phyloP scores from a whole-genome alignment of 2,888 invertebrate species.

The Pammene aurita region DNA sequence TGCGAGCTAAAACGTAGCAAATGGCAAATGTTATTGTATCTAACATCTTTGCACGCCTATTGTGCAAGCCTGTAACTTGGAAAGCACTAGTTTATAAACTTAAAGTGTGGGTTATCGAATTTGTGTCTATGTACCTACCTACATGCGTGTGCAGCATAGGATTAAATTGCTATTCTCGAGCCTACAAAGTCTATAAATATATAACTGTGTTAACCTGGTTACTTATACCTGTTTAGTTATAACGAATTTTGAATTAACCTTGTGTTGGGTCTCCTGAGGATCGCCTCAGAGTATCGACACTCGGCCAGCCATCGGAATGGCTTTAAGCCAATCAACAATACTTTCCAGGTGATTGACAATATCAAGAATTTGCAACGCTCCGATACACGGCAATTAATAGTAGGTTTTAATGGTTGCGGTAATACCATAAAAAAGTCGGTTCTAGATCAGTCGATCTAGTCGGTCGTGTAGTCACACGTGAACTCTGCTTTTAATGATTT shows the following conservation, averaged over 20 bases:
- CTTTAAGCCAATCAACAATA: slow-evolving; percentile 27
- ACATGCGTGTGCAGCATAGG: not conserved
- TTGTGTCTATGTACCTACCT: slow-evolving; percentile 14
- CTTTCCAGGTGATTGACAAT: slow-evolving; percentile 29
- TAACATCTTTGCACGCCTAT: not conserved
- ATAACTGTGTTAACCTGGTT: too few relatives aligned
- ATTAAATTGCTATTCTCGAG: not conserved
- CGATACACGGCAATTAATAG: slow-evolving; percentile 9
- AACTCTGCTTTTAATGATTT: not conserved
- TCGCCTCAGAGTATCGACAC: too few relatives aligned
- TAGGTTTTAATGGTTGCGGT: slow-evolving; percentile 4
- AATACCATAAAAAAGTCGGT: not conserved
- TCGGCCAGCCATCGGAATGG: not conserved
- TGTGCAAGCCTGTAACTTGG: not conserved
- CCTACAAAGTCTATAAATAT: too few relatives aligned
- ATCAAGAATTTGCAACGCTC: slow-evolving; percentile 29
- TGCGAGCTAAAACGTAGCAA: not conserved
- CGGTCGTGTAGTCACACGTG: not conserved
- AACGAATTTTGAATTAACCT: too few relatives aligned
- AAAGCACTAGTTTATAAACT: slow-evolving; percentile 26
- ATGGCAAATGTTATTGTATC: slow-evolving; percentile 2
- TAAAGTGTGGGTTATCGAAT: slow-evolving; percentile 28
- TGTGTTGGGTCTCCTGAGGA: too few relatives aligned
- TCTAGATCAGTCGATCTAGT: too few relatives aligned
- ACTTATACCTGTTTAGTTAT: too few relatives aligned